Conservation (phyloP, 2,797 vertebrate genomes). For the Cercopithecus mitis region DNA sequence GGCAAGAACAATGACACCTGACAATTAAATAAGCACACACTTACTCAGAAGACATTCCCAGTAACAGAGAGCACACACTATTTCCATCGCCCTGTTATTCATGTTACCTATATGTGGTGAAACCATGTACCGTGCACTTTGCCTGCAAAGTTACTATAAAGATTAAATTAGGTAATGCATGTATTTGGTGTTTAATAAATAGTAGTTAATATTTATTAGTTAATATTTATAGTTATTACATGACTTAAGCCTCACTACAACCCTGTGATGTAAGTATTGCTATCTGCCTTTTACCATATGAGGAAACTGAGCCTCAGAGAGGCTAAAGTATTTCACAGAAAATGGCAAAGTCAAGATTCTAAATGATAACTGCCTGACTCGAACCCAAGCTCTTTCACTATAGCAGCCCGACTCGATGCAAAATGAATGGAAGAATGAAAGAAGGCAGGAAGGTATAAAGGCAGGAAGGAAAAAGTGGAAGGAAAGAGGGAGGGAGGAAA, state of each 20-base stretch:
- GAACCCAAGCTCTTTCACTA: neutral
- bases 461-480: too few relatives aligned
- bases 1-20: neutral
- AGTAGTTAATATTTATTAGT: neutral
- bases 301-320: neutral
- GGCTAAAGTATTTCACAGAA: neutral
- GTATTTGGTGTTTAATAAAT: neutral
- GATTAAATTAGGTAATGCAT: neutral
- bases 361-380: neutral
- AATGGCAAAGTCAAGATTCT: neutral
- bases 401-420: neutral
- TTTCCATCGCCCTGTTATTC: neutral
- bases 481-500: neutral
- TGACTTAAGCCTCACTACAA: neutral
- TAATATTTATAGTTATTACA: neutral
- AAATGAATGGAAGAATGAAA: neutral
- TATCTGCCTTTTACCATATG: neutral
- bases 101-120: neutral
- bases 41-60: neutral
- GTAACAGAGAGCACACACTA: neutral
- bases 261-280: neutral
- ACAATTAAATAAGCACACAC: neutral
- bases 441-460: neutral
- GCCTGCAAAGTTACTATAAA: neutral
- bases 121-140: neutral